These are phyloP conservation scores for Athalia circularis DNA, from an alignment of 2,888 invertebrate genomes.

Conservation along the genomic window DNA sequence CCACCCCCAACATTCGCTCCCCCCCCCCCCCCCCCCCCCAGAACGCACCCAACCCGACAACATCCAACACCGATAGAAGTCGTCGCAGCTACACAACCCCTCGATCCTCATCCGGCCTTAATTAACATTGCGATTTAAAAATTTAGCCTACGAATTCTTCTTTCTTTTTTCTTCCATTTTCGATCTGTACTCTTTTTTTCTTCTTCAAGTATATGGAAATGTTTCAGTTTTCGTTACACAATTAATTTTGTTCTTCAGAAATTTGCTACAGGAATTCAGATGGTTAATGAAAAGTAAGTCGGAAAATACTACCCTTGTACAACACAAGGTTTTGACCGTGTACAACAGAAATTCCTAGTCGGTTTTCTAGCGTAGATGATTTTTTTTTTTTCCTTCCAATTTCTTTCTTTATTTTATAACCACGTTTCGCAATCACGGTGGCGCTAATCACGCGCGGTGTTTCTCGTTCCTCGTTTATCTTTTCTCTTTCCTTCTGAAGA, in stretches of 20 bases:
- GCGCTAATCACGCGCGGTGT: slow-evolving; percentile 33
- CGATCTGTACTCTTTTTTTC: not conserved
- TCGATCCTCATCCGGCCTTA: slow-evolving; percentile 22
- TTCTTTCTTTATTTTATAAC: not conserved
- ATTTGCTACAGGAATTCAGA: no score
- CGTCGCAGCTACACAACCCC: no score
- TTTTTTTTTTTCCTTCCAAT: not conserved
- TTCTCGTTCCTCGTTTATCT: slow-evolving; percentile 4
- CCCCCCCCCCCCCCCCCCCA: slow-evolving; percentile 23
- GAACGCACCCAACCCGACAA: not conserved
- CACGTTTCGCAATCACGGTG: slow-evolving; percentile 7
- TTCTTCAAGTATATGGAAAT: no score
- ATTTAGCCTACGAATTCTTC: slow-evolving; percentile 3
- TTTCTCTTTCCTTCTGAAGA: not conserved
- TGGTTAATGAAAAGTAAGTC: no score
- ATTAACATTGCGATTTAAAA: slow-evolving; percentile 38
- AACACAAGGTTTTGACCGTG: no score
- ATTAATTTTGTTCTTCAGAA: no score
- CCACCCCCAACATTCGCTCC: not conserved
- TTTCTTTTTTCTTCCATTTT: not conserved
- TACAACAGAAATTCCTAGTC: no score
- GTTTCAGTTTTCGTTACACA: no score
- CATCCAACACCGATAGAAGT: no score
- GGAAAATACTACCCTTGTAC: no score
- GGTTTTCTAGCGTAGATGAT: no score